Conservation (phyloP, 2,888 invertebrate species). For the Strigamia crassipes region DNA sequence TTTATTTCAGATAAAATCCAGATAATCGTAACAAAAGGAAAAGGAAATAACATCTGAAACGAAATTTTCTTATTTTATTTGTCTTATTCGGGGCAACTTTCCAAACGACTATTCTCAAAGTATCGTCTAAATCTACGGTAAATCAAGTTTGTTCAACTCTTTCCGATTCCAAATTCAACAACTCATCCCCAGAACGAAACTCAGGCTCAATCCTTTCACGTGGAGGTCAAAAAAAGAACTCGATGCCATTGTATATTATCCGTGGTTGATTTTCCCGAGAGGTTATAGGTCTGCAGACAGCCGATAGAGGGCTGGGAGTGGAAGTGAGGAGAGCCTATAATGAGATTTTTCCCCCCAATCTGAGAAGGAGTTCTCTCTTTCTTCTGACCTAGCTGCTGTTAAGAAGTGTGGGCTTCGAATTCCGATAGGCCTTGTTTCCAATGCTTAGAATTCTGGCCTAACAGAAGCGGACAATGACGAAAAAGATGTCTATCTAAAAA, state of each 20-base stretch:
- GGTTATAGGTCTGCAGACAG: constrained; percentile 34
- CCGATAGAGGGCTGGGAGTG: constrained; percentile 25
- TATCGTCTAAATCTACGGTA: not conserved
- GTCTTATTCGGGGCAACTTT: not conserved
- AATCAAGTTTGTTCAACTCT: not conserved
- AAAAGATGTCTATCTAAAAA: constrained; percentile 18
- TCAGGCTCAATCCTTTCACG: constrained; percentile 8
- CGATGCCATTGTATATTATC: constrained; percentile 32
- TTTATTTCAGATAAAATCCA: too few species aligned
- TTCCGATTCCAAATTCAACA: constrained; percentile 21
- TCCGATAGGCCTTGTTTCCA: constrained; percentile 30
- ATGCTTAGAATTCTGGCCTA: constrained; percentile 15
- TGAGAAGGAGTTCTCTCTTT: constrained; percentile 28
- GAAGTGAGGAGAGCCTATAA: constrained; percentile 25
- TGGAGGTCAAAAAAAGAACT: constrained; percentile 33
- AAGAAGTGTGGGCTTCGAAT: constrained; percentile 31
- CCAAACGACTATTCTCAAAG: not conserved
- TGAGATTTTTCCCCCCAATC: constrained; percentile 31
- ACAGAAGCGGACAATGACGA: constrained; percentile 1
- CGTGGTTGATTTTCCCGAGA: constrained; percentile 30
- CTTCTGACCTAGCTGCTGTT: constrained; percentile 30
- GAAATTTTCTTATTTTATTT: not conserved
- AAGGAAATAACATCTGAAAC: too few species aligned
- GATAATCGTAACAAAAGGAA: too few species aligned
- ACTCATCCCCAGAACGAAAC: constrained; percentile 20